Base-by-base conservation (phyloP, 2,113 vertebrate species). In the Phalacrocorax brasilianus region DNA sequence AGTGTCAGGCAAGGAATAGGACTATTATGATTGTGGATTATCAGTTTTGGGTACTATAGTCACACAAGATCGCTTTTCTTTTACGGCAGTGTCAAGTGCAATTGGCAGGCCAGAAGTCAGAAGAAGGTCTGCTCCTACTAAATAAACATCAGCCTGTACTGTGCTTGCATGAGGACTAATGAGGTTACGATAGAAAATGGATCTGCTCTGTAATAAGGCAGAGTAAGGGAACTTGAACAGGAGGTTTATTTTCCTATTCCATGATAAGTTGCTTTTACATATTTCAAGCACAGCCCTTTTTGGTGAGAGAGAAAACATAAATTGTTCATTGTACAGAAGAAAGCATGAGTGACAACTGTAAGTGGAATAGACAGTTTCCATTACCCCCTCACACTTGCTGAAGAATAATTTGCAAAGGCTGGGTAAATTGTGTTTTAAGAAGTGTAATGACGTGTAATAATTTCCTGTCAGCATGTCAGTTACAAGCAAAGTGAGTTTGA, bases 391-490 rank as follows among this genome's bases (percentile, higher is more conserved):
- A 96, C 95, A 92, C 97, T 97, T 96, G 95, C 93, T 89, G 94
- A 97, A 98, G 97, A 98, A 98, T 97, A 98, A 98, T 98, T 98
- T 98, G 97, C 98, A 97, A 98, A 98, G 98, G 97, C 98, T 98
- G 96, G 96, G 95, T 98, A 99, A 98, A 98, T 98, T 98, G 98
- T 97, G 98, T 98, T 98, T 98, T 99, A 98, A 98, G 98, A 98
- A 97, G 98, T 97, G 97, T 98, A 98, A 98, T 98, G 98, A 98
- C 81, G 94, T 98, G 98, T 98, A 98, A 99, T 99, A 98, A 99
- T 98, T 98, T 98, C 97, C 98, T 98, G 98, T 98, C 98, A 98
- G 97, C 92, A 90, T 95, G 97, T 98, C 98, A 98, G 90, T 97
- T 98, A 98, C 97, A 97, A 97, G 97, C 97, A 92, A 93, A 79